A percentile compares a stretch with the other conserved stretches of the same genome.
Evolutionary conservation across 2,113 vertebrate species (phyloP).

Genomic region (Pollimyrus isidori): DNA sequence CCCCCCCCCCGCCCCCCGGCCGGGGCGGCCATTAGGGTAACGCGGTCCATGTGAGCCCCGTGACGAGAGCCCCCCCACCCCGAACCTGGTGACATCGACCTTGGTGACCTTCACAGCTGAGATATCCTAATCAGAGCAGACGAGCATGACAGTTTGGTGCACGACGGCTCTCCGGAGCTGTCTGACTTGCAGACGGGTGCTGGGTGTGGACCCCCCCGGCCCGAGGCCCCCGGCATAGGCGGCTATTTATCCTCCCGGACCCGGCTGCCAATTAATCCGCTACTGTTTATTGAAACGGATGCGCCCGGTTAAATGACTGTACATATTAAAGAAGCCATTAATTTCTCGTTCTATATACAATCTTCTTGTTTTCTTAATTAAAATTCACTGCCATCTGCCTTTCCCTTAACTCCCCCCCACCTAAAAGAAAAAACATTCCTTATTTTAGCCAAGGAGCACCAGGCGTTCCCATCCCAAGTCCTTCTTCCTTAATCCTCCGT

Average conservation of each 20-base stretch:
- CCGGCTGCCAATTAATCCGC: constrained; percentile 63
- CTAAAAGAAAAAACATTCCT: constrained; percentile 14
- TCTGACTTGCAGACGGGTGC: neutral
- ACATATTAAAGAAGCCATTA: constrained; percentile 60
- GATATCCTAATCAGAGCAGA: constrained; percentile 28
- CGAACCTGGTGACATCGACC: neutral
- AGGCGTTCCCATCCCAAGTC: constrained; percentile 39
- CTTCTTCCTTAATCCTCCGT: constrained; percentile 40
- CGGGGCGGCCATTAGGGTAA: too few relatives aligned
- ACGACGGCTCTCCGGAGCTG: neutral
- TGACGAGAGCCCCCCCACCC: constrained; percentile 25
- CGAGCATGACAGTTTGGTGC: neutral
- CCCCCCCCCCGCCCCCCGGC: too few relatives aligned
- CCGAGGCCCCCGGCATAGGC: neutral
- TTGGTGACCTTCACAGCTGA: constrained; percentile 9
- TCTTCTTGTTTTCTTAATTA: constrained; percentile 62
- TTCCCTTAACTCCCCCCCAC: constrained; percentile 40
- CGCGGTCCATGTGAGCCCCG: constrained; percentile 12
- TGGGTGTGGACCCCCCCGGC: neutral
- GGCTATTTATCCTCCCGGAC: constrained; percentile 19
- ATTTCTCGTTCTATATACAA: constrained; percentile 51
- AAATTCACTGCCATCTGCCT: constrained; percentile 67
- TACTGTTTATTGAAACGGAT: constrained; percentile 68
- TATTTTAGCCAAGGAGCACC: constrained; percentile 39
- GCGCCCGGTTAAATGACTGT: constrained; percentile 62